Conservation (phyloP, 1,140 invertebrate genomes). For the Agrilus planipennis region DNA sequence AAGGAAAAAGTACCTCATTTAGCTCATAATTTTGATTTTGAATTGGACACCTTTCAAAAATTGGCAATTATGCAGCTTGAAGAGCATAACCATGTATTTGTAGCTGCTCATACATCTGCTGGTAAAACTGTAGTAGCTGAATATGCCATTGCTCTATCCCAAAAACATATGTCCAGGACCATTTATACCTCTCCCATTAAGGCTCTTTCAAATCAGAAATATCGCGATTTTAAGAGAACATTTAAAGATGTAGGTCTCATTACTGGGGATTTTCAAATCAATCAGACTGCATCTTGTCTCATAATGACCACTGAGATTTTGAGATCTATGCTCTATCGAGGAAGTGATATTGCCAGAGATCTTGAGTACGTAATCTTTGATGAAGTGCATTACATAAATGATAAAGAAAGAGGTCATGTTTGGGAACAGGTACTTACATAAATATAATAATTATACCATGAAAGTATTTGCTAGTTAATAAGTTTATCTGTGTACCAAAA, state of each 20-base stretch:
- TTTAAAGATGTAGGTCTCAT: slow-evolving; percentile 91
- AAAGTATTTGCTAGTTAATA: too few relatives aligned
- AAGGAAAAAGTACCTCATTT: slow-evolving; percentile 71
- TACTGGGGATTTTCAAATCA: slow-evolving; percentile 94
- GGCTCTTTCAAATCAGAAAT: slow-evolving; percentile 98
- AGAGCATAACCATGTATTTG: slow-evolving; percentile 90
- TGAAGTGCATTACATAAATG: slow-evolving; percentile 99
- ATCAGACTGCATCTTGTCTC: slow-evolving; percentile 83
- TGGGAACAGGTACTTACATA: slow-evolving; percentile 99
- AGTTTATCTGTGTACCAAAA: too few relatives aligned
- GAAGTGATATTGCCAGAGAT: slow-evolving; percentile 87
- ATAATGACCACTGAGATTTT: slow-evolving; percentile 99
- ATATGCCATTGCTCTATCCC: slow-evolving; percentile 91
- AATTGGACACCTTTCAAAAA: slow-evolving; percentile 96
- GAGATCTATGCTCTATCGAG: slow-evolving; percentile 93
- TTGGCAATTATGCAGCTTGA: slow-evolving; percentile 89
- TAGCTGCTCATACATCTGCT: slow-evolving; percentile 97
- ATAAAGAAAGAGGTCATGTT: slow-evolving; percentile 94
- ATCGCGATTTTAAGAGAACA: slow-evolving; percentile 86
- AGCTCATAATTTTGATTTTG: slow-evolving; percentile 82
- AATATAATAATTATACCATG: too few relatives aligned
- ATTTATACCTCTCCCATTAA: slow-evolving; percentile 99
- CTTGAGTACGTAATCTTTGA: slow-evolving; percentile 99
- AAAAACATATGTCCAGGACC: slow-evolving; percentile 85
- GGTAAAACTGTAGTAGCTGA: slow-evolving; percentile 99